A percentile compares a stretch with the other conserved stretches of the same genome.
These are phyloP conservation scores for Macrostomum lignano DNA, from an alignment of 1,140 invertebrate species.

Conservation along the genomic window DNA sequence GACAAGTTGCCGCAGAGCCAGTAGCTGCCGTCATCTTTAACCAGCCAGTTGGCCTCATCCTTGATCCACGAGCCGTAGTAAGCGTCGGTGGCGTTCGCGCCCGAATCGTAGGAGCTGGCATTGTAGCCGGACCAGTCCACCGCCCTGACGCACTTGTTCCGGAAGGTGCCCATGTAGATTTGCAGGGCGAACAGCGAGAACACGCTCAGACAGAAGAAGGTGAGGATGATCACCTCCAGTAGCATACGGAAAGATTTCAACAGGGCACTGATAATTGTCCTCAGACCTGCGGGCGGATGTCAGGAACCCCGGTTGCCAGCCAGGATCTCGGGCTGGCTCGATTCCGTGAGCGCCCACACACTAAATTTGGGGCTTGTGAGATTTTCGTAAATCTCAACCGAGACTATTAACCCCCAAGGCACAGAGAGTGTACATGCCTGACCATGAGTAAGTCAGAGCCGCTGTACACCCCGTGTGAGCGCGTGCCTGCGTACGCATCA, in stretches of 20 bases:
- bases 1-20: conserved; percentile 26
- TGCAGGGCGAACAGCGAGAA: conserved; percentile 78
- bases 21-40: conserved; percentile 27
- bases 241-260: conserved; percentile 73
- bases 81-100: neutral
- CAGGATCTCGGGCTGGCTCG: no score
- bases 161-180: conserved; percentile 86
- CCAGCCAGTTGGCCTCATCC: conserved; percentile 55
- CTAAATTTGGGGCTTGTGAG: no score
- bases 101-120: conserved; percentile 31
- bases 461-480: no score
- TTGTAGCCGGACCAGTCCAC: conserved; percentile 47
- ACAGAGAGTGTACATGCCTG: no score
- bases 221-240: conserved; percentile 73
- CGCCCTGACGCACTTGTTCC: conserved; percentile 61
- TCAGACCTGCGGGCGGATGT: conserved; percentile 43
- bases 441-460: no score
- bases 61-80: conserved; percentile 33
- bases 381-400: no score
- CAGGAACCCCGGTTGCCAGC: no score
- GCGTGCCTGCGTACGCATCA: no score
- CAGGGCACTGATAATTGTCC: conserved; percentile 79
- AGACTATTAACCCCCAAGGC: no score
- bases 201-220: conserved; percentile 75
- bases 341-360: no score